phyloP scores from a whole-genome alignment of 2,113 vertebrate species.

The Spheniscus mendiculus region DNA sequence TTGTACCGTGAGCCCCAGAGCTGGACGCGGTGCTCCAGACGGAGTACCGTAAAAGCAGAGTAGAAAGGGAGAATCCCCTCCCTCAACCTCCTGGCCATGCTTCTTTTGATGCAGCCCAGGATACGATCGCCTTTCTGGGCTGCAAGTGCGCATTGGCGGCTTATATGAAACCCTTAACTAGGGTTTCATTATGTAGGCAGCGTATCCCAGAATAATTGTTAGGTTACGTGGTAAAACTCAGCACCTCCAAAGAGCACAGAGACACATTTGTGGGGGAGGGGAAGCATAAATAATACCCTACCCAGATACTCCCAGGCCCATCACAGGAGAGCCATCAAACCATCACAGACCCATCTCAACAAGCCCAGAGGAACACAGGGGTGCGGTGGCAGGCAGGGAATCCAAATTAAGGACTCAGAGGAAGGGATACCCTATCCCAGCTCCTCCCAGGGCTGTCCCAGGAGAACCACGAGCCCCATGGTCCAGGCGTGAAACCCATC shows the following conservation, averaged over 20 bases:
- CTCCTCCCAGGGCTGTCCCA: background rate
- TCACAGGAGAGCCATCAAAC: background rate
- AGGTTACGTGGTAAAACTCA: background rate
- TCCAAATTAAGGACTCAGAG: background rate
- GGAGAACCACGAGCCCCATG: background rate
- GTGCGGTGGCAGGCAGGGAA: background rate
- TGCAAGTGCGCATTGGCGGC: accelerated
- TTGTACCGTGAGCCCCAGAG: background rate
- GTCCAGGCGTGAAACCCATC: background rate
- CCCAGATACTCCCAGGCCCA: background rate
- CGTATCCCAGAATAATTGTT: background rate
- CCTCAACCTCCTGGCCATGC: background rate
- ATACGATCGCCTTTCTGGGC: background rate
- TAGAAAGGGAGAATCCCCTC: background rate
- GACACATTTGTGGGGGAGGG: background rate
- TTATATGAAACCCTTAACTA: background rate
- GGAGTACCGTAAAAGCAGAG: accelerated
- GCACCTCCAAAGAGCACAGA: background rate
- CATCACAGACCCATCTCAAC: background rate
- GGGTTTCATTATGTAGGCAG: background rate
- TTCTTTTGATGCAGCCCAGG: background rate
- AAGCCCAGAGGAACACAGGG: background rate
- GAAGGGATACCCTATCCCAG: background rate
- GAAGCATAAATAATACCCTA: background rate
- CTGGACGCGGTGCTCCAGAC: background rate